Evolutionary conservation across 2,113 vertebrate genomes (phyloP).

Genomic region (Oostethus manadensis): DNA sequence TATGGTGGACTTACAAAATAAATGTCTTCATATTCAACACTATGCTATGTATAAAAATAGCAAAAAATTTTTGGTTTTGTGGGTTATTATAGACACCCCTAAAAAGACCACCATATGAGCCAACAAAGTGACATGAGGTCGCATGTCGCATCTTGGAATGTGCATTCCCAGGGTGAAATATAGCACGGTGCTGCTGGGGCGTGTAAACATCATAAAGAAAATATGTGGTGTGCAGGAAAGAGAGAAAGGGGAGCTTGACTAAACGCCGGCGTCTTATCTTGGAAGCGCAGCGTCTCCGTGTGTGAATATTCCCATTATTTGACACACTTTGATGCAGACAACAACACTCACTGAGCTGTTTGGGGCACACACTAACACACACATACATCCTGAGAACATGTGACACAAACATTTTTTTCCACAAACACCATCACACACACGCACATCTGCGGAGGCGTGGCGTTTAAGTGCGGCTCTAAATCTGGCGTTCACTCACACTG

Average conservation of each 20-base stretch:
- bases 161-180: neutral
- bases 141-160: neutral
- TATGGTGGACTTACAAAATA: neutral
- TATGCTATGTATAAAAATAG: neutral
- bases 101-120: neutral
- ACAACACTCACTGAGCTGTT: conserved; percentile 14
- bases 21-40: neutral
- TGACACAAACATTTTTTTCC: conserved; percentile 7
- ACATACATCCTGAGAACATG: conserved; percentile 6
- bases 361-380: conserved; percentile 17
- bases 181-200: neutral
- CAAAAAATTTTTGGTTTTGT: neutral
- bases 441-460: conserved; percentile 9
- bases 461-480: neutral
- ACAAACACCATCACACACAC: conserved; percentile 13
- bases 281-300: conserved; percentile 4
- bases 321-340: conserved; percentile 18
- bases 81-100: neutral
- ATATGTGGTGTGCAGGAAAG: conserved; percentile 3
- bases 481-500: conserved; percentile 29
- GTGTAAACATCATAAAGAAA: conserved; percentile 4
- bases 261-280: neutral
- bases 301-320: conserved; percentile 8
- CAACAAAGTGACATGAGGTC: neutral
- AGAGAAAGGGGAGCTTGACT: conserved; percentile 1